Conservation (phyloP, 2,888 invertebrate genomes). For the Ametastegia equiseti region DNA sequence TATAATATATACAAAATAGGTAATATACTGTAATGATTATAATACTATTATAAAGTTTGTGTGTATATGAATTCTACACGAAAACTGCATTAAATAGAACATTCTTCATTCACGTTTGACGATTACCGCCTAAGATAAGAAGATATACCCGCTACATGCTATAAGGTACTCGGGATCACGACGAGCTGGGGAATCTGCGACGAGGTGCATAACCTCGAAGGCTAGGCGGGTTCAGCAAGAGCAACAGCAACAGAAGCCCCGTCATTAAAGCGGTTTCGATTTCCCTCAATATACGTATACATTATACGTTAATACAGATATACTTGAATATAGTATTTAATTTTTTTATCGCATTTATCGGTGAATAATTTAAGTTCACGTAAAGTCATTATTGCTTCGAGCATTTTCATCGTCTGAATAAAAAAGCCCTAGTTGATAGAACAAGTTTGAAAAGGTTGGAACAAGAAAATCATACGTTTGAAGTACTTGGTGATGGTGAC, state of each 20-base stretch:
- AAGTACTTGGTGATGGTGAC: too few species aligned
- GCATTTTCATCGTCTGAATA: too few species aligned
- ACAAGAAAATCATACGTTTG: too few species aligned
- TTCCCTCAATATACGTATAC: neutral
- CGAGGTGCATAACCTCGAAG: neutral
- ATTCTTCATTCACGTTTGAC: conserved; percentile 64
- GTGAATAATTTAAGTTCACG: too few species aligned
- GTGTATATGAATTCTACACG: conserved; percentile 57
- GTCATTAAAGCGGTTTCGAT: conserved; percentile 17
- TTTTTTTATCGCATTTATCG: neutral
- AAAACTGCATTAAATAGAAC: conserved; percentile 70
- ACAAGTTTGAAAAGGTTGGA: too few species aligned
- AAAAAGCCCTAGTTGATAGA: too few species aligned
- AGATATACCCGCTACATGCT: conserved; percentile 51
- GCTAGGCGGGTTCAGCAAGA: neutral
- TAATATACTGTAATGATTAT: too few species aligned
- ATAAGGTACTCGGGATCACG: neutral
- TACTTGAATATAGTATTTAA: neutral
- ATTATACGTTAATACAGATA: neutral
- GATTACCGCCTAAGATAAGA: conserved; percentile 62
- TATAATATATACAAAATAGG: too few species aligned
- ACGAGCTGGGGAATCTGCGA: neutral
- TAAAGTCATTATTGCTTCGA: too few species aligned
- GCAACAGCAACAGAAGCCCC: too few species aligned
- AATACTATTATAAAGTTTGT: neutral